Evolutionary conservation across 37 sponge, comb jelly and placozoan species (phyloP).

Genomic region (Oscarella lobularis): DNA sequence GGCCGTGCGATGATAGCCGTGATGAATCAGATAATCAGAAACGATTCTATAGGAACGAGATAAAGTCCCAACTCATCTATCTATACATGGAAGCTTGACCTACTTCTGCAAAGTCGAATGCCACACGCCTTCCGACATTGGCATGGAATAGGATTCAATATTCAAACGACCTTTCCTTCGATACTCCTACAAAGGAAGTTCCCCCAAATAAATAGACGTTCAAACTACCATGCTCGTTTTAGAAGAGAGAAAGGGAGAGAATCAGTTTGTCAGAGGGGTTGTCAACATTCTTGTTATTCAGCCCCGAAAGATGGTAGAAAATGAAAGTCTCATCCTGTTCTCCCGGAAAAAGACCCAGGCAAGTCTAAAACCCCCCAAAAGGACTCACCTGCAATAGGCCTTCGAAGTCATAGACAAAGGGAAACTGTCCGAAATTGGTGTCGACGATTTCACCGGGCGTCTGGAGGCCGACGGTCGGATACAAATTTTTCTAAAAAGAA

Average conservation of each 20-base stretch:
- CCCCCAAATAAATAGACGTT: not conserved
- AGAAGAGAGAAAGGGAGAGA: not conserved
- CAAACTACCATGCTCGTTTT: not conserved
- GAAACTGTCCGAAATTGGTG: constrained; percentile 80
- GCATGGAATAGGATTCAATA: constrained; percentile 22
- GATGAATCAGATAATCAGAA: constrained; percentile 88
- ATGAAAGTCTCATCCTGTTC: constrained; percentile 4
- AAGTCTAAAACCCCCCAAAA: too few species aligned
- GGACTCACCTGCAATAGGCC: constrained; percentile 55
- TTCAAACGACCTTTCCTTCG: constrained; percentile 19
- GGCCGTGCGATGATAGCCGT: constrained; percentile 78
- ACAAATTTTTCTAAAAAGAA: constrained; percentile 37
- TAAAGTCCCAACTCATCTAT: constrained; percentile 3
- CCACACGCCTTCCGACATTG: constrained; percentile 51
- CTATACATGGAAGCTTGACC: constrained; percentile 1
- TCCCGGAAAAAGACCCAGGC: not conserved
- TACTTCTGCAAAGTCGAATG: constrained; percentile 58
- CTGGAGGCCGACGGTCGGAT: constrained; percentile 92
- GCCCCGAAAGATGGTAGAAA: not conserved
- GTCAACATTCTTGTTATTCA: not conserved
- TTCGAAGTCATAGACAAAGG: constrained; percentile 84
- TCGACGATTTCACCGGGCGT: constrained; percentile 91
- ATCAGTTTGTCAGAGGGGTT: not conserved
- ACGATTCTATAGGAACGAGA: constrained; percentile 40
- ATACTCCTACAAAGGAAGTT: constrained; percentile 28